These are phyloP conservation scores for Tupaia tana DNA, from an alignment of 2,113 vertebrate genomes.

Conservation along the genomic window DNA sequence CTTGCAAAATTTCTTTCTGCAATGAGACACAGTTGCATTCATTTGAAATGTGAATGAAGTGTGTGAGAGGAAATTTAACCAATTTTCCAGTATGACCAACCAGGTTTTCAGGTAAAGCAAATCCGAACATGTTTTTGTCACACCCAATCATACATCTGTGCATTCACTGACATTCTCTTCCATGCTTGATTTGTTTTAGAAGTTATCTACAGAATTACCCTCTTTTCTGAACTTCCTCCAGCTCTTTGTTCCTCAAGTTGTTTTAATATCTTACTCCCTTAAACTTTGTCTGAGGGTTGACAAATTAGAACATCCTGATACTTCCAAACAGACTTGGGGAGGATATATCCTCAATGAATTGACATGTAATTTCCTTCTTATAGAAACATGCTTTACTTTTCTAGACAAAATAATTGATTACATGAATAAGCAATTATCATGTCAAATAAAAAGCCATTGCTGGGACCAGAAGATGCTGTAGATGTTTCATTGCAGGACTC, in stretches of 20 bases:
- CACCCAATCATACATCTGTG: not conserved
- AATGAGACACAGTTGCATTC: not conserved
- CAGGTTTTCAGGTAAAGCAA: not conserved
- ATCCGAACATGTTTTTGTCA: not conserved
- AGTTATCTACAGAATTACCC: not conserved
- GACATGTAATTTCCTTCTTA: not conserved
- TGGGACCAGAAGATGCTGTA: too few relatives aligned
- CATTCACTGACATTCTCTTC: not conserved
- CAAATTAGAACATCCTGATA: not conserved
- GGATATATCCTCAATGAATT: not conserved
- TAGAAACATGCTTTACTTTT: not conserved
- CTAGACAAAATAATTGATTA: constrained; percentile 31
- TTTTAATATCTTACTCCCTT: not conserved
- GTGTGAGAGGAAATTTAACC: not conserved
- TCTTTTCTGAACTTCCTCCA: not conserved
- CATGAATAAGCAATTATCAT: constrained; percentile 5
- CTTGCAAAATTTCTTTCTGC: not conserved
- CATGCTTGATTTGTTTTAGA: not conserved
- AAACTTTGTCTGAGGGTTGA: not conserved
- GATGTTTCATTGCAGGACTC: too few relatives aligned
- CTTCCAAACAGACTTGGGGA: not conserved
- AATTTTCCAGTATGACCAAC: not conserved
- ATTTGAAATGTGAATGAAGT: not conserved
- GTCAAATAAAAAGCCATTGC: not conserved
- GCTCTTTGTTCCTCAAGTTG: not conserved